Conservation (phyloP, 2,113 vertebrate species). For the Ceyx margarethae region DNA sequence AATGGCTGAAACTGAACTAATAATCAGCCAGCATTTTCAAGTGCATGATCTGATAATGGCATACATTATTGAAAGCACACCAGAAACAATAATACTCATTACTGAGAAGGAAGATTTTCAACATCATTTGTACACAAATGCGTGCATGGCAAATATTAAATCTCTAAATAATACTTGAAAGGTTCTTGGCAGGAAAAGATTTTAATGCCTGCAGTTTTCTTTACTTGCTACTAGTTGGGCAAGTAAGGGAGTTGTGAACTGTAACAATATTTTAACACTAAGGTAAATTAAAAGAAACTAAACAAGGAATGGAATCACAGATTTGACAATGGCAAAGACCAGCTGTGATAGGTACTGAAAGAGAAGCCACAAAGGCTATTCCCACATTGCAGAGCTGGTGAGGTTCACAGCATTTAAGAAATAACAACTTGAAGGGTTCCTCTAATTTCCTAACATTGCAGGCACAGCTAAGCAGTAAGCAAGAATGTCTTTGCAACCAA, state of each 20-base stretch:
- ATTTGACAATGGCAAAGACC: background rate
- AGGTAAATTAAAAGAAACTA: background rate
- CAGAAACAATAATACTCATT: background rate
- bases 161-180: background rate
- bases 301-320: background rate
- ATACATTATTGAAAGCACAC: background rate
- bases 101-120: background rate
- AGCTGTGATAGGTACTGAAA: background rate
- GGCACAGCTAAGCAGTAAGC: background rate
- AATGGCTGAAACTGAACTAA: slow-evolving; percentile 7
- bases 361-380: background rate
- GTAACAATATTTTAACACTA: background rate
- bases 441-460: background rate
- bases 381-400: background rate
- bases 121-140: background rate
- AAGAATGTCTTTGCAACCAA: background rate
- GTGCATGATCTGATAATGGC: background rate
- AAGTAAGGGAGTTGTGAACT: background rate
- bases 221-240: background rate
- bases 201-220: background rate
- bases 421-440: background rate
- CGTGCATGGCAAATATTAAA: background rate
- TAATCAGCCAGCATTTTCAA: slow-evolving; percentile 19
- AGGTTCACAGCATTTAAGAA: background rate
- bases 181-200: background rate